Evolutionary conservation across 2,113 vertebrate species (phyloP).

Genomic region (Prolemur simus): DNA sequence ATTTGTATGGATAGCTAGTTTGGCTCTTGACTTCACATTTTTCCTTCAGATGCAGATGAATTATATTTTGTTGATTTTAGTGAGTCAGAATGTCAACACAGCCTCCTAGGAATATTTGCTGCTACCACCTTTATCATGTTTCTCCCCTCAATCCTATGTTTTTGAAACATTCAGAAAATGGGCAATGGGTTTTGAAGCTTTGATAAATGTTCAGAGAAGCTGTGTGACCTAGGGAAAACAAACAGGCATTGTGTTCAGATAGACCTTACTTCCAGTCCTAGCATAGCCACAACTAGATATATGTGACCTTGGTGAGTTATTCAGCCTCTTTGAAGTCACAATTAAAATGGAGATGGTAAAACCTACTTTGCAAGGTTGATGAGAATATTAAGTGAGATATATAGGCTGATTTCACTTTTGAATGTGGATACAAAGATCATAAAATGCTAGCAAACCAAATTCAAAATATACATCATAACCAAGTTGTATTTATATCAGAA

Average conservation of each 20-base stretch:
- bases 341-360: not conserved
- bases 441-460: constrained; percentile 10
- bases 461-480: not conserved
- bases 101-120: not conserved
- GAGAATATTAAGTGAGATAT: not conserved
- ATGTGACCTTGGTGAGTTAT: not conserved
- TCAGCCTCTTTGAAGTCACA: not conserved
- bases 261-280: not conserved
- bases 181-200: not conserved
- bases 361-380: not conserved
- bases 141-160: not conserved
- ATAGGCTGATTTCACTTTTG: not conserved
- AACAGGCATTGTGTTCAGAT: not conserved
- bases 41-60: not conserved
- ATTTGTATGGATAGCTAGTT: not conserved
- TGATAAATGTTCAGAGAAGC: not conserved
- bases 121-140: not conserved
- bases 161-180: not conserved
- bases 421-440: not conserved
- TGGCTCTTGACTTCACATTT: not conserved
- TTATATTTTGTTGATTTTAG: not conserved
- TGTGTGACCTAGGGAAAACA: not conserved
- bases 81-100: not conserved
- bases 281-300: not conserved
- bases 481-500: not conserved